Evolutionary conservation across 53 echinoderm and acorn worm genomes (phyloP).

Genomic region (Holothuria leucospilota): DNA sequence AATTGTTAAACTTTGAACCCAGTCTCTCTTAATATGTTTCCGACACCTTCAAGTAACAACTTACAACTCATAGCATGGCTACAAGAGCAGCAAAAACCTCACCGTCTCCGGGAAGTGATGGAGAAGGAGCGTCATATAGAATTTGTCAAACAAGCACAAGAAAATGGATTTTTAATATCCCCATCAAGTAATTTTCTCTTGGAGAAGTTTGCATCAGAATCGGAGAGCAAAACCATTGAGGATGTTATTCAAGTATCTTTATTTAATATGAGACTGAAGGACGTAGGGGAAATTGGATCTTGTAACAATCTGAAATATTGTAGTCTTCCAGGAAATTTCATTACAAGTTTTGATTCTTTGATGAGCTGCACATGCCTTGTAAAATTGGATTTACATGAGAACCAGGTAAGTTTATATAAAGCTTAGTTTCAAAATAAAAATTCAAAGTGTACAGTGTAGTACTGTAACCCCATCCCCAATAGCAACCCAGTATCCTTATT

Average conservation of each 20-base stretch:
- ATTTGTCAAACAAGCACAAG: constrained; percentile 85
- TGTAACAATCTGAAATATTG: constrained; percentile 77
- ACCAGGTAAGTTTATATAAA: constrained; percentile 63
- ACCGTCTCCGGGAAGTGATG: constrained; percentile 79
- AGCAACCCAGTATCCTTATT: no score
- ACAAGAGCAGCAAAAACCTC: constrained; percentile 86
- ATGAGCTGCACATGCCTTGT: constrained; percentile 71
- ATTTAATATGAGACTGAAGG: constrained; percentile 68
- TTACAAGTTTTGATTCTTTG: constrained; percentile 78
- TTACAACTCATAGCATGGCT: constrained; percentile 89
- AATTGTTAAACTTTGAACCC: no score
- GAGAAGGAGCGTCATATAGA: constrained; percentile 83
- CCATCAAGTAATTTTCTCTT: constrained; percentile 52
- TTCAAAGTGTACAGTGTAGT: no score
- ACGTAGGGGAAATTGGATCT: constrained; percentile 75
- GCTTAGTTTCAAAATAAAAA: no score
- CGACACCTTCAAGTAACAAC: constrained; percentile 45
- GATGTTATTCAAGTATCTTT: constrained; percentile 76
- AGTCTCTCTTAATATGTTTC: not conserved
- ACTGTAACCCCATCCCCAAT: no score
- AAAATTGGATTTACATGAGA: constrained; percentile 87
- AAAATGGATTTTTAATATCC: constrained; percentile 81
- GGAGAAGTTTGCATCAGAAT: constrained; percentile 41
- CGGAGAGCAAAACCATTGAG: constrained; percentile 16
- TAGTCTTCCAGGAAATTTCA: constrained; percentile 86